Percentiles rank a stretch among this genome's conserved stretches.
Conservation (phyloP, 2,888 invertebrate genomes). For the Hedya salicella region DNA sequence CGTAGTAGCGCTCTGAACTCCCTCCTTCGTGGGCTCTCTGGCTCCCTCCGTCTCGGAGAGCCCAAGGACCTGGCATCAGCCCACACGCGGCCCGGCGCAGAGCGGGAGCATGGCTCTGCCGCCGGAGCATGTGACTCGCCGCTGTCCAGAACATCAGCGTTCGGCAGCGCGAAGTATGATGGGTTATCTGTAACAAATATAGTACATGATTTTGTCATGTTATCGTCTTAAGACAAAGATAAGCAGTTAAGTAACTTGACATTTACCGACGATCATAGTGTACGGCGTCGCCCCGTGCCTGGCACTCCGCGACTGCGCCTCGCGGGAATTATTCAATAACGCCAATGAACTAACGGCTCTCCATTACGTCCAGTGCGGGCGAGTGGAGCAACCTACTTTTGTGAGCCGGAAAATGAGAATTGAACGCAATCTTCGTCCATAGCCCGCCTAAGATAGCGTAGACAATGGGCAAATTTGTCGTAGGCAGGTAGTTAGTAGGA, state of each 20-base stretch:
- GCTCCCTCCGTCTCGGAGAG: slow-evolving; percentile 71
- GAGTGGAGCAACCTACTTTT: slow-evolving; percentile 79
- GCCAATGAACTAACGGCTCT: slow-evolving; percentile 81
- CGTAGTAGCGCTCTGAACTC: slow-evolving; percentile 86
- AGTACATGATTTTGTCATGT: slow-evolving; percentile 7
- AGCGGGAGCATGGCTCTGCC: slow-evolving; percentile 86
- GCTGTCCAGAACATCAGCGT: slow-evolving; percentile 75
- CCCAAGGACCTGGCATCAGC: slow-evolving; percentile 69
- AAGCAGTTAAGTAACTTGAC: slow-evolving; percentile 25
- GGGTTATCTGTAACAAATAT: slow-evolving; percentile 88
- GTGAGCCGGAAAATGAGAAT: slow-evolving; percentile 83
- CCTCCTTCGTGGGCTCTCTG: slow-evolving; percentile 77
- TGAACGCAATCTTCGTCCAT: slow-evolving; percentile 79
- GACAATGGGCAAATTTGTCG: slow-evolving; percentile 23
- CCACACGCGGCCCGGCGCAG: slow-evolving; percentile 88
- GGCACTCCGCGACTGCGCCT: slow-evolving; percentile 55
- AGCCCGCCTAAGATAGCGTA: slow-evolving; percentile 61
- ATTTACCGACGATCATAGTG: slow-evolving; percentile 62
- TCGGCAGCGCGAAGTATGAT: slow-evolving; percentile 89
- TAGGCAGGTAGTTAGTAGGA: background rate
- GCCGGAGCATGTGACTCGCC: slow-evolving; percentile 59
- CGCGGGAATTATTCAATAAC: slow-evolving; percentile 82
- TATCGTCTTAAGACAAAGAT: slow-evolving; percentile 12
- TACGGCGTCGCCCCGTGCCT: slow-evolving; percentile 51
- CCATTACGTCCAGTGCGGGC: slow-evolving; percentile 74